Evolutionary conservation across 2,113 vertebrate genomes (phyloP).

Genomic region (Coracopsis vasa): DNA sequence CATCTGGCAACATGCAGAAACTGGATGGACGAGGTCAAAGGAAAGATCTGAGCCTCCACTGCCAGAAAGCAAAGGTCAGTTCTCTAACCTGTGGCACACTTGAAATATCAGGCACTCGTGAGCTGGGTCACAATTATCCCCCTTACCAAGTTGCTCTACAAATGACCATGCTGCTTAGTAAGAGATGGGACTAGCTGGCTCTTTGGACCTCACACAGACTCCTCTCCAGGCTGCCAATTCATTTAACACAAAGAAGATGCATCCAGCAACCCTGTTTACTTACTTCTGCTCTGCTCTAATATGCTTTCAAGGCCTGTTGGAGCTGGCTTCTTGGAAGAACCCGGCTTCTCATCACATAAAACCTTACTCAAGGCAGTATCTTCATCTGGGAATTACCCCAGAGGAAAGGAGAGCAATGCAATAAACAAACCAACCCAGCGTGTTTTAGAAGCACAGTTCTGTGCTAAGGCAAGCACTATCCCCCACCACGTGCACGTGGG

Average conservation of each 20-base stretch:
- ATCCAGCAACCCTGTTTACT: constrained; percentile 22
- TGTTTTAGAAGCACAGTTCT: not conserved
- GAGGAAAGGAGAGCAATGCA: not conserved
- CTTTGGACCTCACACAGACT: not conserved
- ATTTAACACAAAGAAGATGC: not conserved
- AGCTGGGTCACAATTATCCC: not conserved
- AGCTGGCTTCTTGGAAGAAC: constrained; percentile 37
- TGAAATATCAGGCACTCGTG: not conserved
- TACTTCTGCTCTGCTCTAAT: not conserved
- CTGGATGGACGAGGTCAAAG: not conserved
- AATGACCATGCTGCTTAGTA: not conserved
- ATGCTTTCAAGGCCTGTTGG: not conserved
- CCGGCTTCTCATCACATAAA: constrained; percentile 74
- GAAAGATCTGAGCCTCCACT: not conserved
- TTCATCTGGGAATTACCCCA: constrained; percentile 52
- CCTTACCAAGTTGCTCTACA: not conserved
- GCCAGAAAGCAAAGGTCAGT: not conserved
- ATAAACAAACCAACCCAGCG: not conserved
- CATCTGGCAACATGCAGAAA: not conserved
- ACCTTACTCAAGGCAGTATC: constrained; percentile 76
- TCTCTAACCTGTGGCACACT: not conserved
- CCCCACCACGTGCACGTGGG: fast-evolving
- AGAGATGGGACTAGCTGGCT: not conserved
- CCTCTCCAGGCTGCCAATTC: not conserved
- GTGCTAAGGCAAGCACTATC: not conserved